Percentiles rank a stretch among this genome's conserved stretches.
Conservation (phyloP, 2,888 invertebrate genomes). For the Leptarthrus brevirostris region DNA sequence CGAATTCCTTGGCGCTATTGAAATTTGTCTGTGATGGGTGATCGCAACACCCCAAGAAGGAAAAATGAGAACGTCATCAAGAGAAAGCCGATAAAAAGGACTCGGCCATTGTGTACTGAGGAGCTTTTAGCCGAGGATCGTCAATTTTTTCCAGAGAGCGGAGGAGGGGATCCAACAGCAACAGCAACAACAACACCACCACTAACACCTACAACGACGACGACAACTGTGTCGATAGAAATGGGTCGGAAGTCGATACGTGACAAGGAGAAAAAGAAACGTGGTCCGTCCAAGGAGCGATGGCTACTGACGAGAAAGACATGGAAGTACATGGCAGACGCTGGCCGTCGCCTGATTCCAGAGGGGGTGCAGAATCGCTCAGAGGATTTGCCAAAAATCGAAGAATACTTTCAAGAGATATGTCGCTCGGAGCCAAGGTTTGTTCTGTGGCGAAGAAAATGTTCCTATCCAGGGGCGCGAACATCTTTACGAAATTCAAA, state of each 20-base stretch:
- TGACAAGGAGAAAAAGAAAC: constrained; percentile 58
- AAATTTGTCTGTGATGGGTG: constrained; percentile 23
- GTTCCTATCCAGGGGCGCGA: constrained; percentile 80
- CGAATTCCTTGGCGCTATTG: not conserved
- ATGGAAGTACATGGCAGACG: constrained; percentile 93
- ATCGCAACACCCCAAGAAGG: not conserved
- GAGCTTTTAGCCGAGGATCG: constrained; percentile 3
- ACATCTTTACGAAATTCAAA: constrained; percentile 56
- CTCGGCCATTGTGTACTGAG: constrained; percentile 14
- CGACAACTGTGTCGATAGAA: constrained; percentile 36
- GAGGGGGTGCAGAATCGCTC: constrained; percentile 78
- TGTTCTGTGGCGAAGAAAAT: constrained; percentile 80
- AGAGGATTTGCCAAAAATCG: constrained; percentile 83
- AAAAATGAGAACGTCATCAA: constrained; percentile 9
- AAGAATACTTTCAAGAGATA: constrained; percentile 85
- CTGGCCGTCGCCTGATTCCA: constrained; percentile 86
- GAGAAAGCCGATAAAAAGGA: constrained; percentile 22
- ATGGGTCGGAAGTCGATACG: constrained; percentile 34
- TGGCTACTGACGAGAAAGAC: constrained; percentile 90
- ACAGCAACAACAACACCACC: not conserved
- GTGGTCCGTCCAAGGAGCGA: constrained; percentile 75
- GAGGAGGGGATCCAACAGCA: not conserved
- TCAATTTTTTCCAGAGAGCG: not conserved
- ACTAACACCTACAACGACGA: not conserved
- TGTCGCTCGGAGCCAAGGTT: constrained; percentile 83